These are phyloP conservation scores for Cistogaster globosa DNA, from an alignment of 2,888 invertebrate genomes.

Conservation along the genomic window DNA sequence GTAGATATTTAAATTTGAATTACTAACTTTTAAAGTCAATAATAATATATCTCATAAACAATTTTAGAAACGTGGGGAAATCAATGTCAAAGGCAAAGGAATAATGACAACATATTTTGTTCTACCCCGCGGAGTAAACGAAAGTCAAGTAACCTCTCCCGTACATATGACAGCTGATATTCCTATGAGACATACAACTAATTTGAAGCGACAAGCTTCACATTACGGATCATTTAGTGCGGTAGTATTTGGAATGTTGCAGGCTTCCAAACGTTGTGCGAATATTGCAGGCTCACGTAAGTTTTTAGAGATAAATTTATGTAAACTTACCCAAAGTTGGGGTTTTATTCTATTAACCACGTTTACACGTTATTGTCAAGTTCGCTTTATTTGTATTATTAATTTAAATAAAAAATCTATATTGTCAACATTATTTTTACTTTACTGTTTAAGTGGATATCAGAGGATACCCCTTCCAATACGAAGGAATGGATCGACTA, in stretches of 20 bases:
- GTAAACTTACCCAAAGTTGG: no score
- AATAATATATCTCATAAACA: no score
- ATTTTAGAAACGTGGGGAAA: slow-evolving; percentile 90
- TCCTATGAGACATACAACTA: slow-evolving; percentile 84
- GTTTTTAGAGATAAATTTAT: slow-evolving; percentile 56
- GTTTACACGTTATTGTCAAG: no score
- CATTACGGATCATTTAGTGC: slow-evolving; percentile 91
- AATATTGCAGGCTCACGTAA: slow-evolving; percentile 82
- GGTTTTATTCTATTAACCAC: no score
- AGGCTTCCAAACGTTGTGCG: slow-evolving; percentile 85
- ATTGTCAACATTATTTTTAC: no score
- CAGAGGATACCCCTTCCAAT: no score
- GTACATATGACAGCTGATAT: slow-evolving; percentile 80
- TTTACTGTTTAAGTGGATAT: no score
- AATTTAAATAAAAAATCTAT: no score
- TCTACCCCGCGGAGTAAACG: slow-evolving; percentile 84
- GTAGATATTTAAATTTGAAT: no score
- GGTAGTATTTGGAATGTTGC: slow-evolving; percentile 94
- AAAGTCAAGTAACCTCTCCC: slow-evolving; percentile 81
- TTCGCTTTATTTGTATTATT: no score
- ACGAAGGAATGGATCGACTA: no score
- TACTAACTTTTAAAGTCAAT: no score
- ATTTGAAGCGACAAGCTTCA: slow-evolving; percentile 87
- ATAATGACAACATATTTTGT: slow-evolving; percentile 98
- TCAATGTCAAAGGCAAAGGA: slow-evolving; percentile 97